Evolutionary conservation across 2,797 vertebrate species (phyloP).

Genomic region (Danio tinwini): DNA sequence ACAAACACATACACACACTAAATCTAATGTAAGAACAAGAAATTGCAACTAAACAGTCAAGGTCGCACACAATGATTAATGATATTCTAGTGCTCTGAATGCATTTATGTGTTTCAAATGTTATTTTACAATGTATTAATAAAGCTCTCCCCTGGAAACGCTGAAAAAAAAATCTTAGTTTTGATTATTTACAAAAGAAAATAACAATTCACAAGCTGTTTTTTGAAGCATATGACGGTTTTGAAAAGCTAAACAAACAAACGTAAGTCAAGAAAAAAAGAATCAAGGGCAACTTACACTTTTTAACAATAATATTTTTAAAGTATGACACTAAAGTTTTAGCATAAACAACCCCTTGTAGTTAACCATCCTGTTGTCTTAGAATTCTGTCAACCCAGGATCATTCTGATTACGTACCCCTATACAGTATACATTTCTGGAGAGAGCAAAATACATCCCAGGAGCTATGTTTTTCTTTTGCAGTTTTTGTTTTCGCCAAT

Average conservation of each 20-base stretch:
- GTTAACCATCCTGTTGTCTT: too few relatives aligned
- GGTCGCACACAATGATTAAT: constrained; percentile 10
- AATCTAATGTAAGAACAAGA: not conserved
- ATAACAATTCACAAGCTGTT: not conserved
- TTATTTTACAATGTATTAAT: not conserved
- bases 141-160: not conserved
- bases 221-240: not conserved
- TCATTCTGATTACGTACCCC: too few relatives aligned
- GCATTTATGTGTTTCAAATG: not conserved
- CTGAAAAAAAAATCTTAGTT: not conserved
- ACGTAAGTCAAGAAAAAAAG: not conserved
- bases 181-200: not conserved
- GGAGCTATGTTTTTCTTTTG: too few relatives aligned
- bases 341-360: too few relatives aligned
- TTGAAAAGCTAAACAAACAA: constrained; percentile 2
- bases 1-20: not conserved
- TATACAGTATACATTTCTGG: too few relatives aligned
- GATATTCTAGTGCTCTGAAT: not conserved
- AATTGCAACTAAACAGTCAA: constrained; percentile 1
- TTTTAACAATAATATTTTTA: too few relatives aligned
- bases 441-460: too few relatives aligned
- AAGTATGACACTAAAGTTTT: too few relatives aligned
- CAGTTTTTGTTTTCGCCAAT: too few relatives aligned
- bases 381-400: too few relatives aligned
- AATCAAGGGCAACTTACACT: too few relatives aligned